Evolutionary conservation across 2,113 vertebrate genomes (phyloP), one percentile per base, ranked within the genome.

Genomic region (Oostethus manadensis): DNA sequence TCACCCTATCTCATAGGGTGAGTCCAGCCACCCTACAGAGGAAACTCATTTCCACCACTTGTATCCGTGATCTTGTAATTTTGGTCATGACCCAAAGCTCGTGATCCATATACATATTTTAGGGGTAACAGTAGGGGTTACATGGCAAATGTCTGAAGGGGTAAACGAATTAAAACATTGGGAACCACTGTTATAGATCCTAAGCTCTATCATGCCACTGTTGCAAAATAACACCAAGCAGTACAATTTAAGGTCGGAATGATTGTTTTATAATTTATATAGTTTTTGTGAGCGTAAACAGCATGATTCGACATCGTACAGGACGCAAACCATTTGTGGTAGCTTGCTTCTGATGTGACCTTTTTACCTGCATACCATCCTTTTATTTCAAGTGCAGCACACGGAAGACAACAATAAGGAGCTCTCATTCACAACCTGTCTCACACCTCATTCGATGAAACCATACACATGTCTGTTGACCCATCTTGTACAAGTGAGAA

Each of bases 401-500:
- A 10, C 47, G 35, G 21, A 23, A 49, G 21, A 49, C 47, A 56
- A 26, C 47, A 62, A 20, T 42, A 57, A 51, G 59, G 16, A 20
- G 4, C 18, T 45, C 35, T 44, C 40, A 58, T 50, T 60, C 64
- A 62, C 18, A 35, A 50, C 10, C n/a, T 22, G 33, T 40, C 60
- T 50, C 56, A 51, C 46, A 50, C 10, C 48, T 16, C 44, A 58
- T 44, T 33, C 60, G 29, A 40, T 33, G 56, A 62, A 33, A 55
- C 49, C 58, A 66, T 46, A 60, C 58, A 56, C 63, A 51, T 40
- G 45, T 56, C 48, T 61, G 56, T 40, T 8, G 46, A 66, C 72
- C 74, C 79, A 65, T 51, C 60, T 48, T 58, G 70, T 60, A 62
- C 55, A 70, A 78, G 62, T 26, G 71, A 68, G 60, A 73, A 51